Percentiles rank a stretch among this genome's conserved stretches.
Evolutionary conservation across 2,113 vertebrate species (phyloP).

Genomic region (Macrotus californicus): DNA sequence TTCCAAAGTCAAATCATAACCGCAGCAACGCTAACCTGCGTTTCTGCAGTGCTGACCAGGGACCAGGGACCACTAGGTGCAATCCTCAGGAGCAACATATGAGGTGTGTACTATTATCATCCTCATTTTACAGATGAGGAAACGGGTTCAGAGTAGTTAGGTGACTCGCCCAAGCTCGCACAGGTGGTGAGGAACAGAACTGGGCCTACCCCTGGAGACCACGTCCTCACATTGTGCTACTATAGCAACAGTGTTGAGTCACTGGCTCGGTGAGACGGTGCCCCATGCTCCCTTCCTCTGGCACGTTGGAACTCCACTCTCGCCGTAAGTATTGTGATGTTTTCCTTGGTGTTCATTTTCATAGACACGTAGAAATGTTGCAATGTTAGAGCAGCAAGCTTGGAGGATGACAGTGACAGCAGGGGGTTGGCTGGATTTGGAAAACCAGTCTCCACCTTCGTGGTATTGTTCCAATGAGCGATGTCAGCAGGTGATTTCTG

Average conservation of each 20-base stretch:
- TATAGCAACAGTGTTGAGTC: background rate
- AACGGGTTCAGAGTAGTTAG: background rate
- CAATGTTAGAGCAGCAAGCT: background rate
- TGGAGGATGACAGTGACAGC: background rate
- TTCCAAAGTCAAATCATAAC: background rate
- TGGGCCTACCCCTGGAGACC: background rate
- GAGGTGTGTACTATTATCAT: rapidly evolving
- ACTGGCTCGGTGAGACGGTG: background rate
- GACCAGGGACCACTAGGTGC: rapidly evolving
- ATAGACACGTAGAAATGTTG: background rate
- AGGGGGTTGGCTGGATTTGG: background rate
- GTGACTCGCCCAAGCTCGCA: background rate
- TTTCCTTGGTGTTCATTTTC: background rate
- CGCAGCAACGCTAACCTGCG: rapidly evolving
- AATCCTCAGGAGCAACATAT: rapidly evolving
- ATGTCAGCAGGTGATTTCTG: background rate
- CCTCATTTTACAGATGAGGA: background rate
- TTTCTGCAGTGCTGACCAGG: background rate
- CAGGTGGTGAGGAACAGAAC: background rate
- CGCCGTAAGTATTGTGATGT: background rate
- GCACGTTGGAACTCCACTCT: background rate
- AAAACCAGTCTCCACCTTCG: background rate
- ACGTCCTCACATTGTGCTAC: background rate
- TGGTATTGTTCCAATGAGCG: background rate
- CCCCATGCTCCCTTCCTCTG: background rate